Evolutionary conservation across 2,113 vertebrate species (phyloP).

Genomic region (Hippocampus comes): DNA sequence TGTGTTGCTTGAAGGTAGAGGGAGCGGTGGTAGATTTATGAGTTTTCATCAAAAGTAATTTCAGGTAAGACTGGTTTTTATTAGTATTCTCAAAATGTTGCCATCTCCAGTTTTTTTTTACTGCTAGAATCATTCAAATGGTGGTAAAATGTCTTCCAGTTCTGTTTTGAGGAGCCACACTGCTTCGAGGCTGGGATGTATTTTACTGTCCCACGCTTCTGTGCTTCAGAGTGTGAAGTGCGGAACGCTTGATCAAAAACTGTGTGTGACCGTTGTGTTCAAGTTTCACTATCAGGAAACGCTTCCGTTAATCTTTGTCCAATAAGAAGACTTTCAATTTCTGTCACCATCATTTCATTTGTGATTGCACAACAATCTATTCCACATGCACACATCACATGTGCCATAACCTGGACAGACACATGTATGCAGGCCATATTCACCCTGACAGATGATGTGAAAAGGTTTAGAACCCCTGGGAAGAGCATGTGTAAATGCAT

Average conservation of each 20-base stretch:
- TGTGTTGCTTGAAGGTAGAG: neutral
- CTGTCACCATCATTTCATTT: neutral
- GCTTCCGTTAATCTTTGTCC: neutral
- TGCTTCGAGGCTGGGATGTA: conserved; percentile 9
- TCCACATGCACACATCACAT: neutral
- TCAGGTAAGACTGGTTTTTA: conserved; percentile 4
- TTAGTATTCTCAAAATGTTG: conserved; percentile 1
- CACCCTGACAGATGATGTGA: conserved; percentile 27
- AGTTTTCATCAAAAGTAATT: conserved; percentile 1
- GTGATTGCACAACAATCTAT: neutral
- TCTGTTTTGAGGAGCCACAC: no score
- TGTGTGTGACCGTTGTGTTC: neutral
- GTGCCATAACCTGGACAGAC: conserved; percentile 5
- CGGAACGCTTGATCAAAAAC: neutral
- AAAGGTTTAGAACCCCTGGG: conserved; percentile 10
- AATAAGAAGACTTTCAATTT: neutral
- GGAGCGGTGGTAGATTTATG: conserved; percentile 3
- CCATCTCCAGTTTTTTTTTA: conserved; percentile 8
- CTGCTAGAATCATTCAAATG: neutral
- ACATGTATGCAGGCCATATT: conserved; percentile 19
- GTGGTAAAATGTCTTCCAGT: conserved; percentile 10
- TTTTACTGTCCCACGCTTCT: conserved; percentile 1
- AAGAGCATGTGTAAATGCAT: conserved; percentile 22
- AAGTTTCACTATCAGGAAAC: neutral
- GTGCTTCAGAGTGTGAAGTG: neutral